Evolutionary conservation across 2,888 invertebrate genomes (phyloP).

Genomic region (Zeuzera pyrina): DNA sequence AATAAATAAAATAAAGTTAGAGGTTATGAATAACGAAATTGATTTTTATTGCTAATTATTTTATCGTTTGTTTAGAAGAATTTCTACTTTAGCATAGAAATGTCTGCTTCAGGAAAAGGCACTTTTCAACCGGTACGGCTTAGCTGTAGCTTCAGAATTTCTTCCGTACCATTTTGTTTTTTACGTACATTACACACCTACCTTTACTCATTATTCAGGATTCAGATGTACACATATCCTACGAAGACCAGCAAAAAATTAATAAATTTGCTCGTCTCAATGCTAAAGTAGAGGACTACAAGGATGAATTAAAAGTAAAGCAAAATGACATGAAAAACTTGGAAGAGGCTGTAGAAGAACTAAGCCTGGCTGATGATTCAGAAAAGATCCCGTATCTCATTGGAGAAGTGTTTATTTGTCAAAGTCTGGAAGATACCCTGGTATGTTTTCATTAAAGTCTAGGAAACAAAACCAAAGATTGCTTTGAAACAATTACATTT

Average conservation of each 20-base stretch:
- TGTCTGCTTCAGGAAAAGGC: conserved; percentile 72
- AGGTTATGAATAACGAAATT: no score
- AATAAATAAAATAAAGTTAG: no score
- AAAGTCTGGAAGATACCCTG: conserved; percentile 82
- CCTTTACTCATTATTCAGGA: conserved; percentile 67
- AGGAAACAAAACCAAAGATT: no score
- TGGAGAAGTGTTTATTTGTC: conserved; percentile 91
- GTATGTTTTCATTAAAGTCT: conserved; percentile 55
- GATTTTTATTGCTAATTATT: no score
- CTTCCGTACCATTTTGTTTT: no score
- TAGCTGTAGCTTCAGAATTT: no score
- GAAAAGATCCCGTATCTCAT: conserved; percentile 86
- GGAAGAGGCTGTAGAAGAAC: conserved; percentile 93
- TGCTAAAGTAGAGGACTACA: conserved; percentile 91
- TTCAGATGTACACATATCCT: conserved; percentile 94
- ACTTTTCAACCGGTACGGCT: conserved; percentile 80
- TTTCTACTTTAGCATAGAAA: no score
- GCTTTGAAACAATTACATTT: no score
- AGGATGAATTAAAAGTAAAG: conserved; percentile 88
- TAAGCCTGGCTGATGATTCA: conserved; percentile 83
- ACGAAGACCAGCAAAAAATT: conserved; percentile 97
- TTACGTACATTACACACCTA: no score
- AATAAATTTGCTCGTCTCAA: conserved; percentile 96
- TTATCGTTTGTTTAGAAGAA: no score
- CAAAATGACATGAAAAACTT: conserved; percentile 93